Evolutionary conservation across 2,888 invertebrate genomes (phyloP).

Genomic region (Prenolepis imparis): DNA sequence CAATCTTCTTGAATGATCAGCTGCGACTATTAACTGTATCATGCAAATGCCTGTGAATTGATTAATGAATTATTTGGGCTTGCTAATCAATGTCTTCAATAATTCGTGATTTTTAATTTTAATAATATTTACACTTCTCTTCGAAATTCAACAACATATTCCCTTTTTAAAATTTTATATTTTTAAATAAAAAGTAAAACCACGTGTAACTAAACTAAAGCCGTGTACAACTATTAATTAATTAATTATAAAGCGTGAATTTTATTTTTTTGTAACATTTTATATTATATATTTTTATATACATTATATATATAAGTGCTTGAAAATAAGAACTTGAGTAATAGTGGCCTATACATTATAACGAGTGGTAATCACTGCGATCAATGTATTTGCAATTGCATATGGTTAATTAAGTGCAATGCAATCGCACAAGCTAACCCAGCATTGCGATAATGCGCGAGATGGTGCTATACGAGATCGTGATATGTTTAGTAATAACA

Average conservation of each 20-base stretch:
- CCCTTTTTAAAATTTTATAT: not conserved
- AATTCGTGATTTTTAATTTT: not conserved
- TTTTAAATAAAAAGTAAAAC: not conserved
- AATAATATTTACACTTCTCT: not conserved
- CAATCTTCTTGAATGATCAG: slow-evolving; percentile 37
- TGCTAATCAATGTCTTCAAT: not conserved
- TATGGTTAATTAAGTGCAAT: slow-evolving; percentile 47
- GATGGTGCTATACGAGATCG: slow-evolving; percentile 27
- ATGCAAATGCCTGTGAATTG: slow-evolving; percentile 71
- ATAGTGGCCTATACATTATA: slow-evolving; percentile 39
- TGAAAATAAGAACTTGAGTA: not conserved
- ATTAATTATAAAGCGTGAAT: slow-evolving; percentile 19
- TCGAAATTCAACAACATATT: not conserved
- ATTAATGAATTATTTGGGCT: not conserved
- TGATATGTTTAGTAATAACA: slow-evolving; percentile 43
- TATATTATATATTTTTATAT: not conserved
- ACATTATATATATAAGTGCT: slow-evolving; percentile 2
- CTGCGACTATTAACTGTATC: slow-evolving; percentile 55
- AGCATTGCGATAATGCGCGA: slow-evolving; percentile 41
- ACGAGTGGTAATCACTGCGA: slow-evolving; percentile 39
- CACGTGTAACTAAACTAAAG: slow-evolving; percentile 23
- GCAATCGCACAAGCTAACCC: slow-evolving; percentile 42
- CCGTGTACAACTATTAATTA: slow-evolving; percentile 4
- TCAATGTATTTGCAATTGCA: slow-evolving; percentile 35
- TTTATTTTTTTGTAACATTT: not conserved